Base-by-base conservation (phyloP, 2,888 invertebrate species). In the Philereme transversata region DNA sequence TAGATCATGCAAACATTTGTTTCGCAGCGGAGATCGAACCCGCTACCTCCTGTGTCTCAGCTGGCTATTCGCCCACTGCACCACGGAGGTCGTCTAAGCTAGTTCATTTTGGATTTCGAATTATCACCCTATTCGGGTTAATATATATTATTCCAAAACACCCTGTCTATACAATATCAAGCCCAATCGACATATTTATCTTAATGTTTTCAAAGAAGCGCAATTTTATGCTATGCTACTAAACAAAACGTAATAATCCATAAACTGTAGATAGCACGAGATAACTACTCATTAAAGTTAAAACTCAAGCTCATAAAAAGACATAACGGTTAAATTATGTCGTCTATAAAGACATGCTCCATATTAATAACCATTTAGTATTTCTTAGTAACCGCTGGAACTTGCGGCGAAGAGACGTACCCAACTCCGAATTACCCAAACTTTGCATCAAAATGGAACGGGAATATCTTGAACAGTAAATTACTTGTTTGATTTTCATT, bases 401-500 rank as follows among this genome's bases (percentile, higher is more conserved):
- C 69, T 76, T 62, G 46, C 70, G 52, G 61, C 55, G 60, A 67
- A 69, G 60, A 63, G 68, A 62, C 67, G 48, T 22, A 60, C 51
- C 62, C 58, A 58, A 69, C 69, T 69, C 65, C 62, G 63, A 74
- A 78, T 72, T 71, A 69, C 67, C 54, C 53, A 72, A 78, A 70
- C 66, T 68, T 67, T 64, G 66, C 62, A 60, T 57, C 64, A 67
- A 65, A 59, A 65, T 61, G 43, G 65, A 60, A 44, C 50, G 50
- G 45, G 55, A 62, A 64, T 68, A 69, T 65, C 70, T 75, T 70
- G 65, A 62, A 60, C 66, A 64, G 65, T 70, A 71, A 77, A 78
- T 78, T 81, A 69, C 77, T 78, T 69, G 72, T 77, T 78, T 77
- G 72, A 67, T 70, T 73, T 71, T 65, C 67, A 77, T 79, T 78